Evolutionary conservation across 2,797 vertebrate species (phyloP), one percentile per base, ranked within the genome.

Genomic region (Neosalanx taihuensis): DNA sequence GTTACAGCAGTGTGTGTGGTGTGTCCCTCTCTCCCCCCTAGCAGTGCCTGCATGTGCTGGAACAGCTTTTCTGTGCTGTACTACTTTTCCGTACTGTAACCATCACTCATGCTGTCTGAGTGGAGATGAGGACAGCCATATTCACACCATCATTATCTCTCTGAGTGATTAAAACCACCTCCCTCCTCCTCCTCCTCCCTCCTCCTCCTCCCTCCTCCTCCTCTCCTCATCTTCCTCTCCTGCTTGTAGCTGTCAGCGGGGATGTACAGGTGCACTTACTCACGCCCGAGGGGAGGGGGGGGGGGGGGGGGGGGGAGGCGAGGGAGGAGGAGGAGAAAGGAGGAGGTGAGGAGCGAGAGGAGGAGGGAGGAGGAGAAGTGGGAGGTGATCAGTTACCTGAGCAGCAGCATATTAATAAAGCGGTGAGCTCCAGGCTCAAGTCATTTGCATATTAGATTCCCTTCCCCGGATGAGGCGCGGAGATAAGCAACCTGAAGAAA

Each of bases 401-500:
- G 66, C 67, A 72, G 59, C 37, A 51, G 37, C 69, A 72, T 81
- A 69, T 78, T 78, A 78, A 81, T 76, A 60, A 10, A 53, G 59
- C 71, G 30, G 41, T 71, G 18, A 15, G 41, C 73, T 74, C 60
- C 61, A 29, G 64, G 73, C 46, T 73, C 57, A 46, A 35, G 63
- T 67, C 67, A 79, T 79, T 76, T 70, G 66, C 79, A 79, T 74
- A 76, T 78, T 78, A 76, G 74, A 81, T 76, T 76, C 64, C 29
- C 70, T 72, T 71, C 63, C 72, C 66, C 76, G 67, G 70, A 74
- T 81, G 66, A 74, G 74, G 74, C 59, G 66, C 63, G 67, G 69
- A 79, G 72, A 79, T 81, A 76, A 81, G 74, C 68, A 63, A 56
- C 49, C 26, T 60, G 67, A 70, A 37, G 64, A 59, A 59, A 53